These are phyloP conservation scores for Ostrea denselamellosa DNA, from an alignment of 1,140 invertebrate genomes.

Conservation along the genomic window DNA sequence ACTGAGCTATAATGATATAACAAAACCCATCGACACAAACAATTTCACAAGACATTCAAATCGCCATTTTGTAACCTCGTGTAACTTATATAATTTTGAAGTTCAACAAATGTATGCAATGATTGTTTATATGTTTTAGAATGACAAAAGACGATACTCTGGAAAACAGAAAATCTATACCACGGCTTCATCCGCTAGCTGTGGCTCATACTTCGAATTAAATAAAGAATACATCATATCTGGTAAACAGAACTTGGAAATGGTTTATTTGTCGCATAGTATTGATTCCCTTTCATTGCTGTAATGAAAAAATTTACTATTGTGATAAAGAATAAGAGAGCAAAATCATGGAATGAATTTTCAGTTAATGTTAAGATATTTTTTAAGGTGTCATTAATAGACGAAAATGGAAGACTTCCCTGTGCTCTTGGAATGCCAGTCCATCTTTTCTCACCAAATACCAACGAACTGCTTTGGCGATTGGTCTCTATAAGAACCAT, in stretches of 20 bases:
- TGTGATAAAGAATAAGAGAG: too few relatives aligned
- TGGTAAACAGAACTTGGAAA: background rate
- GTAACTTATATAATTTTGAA: too few relatives aligned
- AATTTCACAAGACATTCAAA: too few relatives aligned
- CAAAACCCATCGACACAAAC: too few relatives aligned
- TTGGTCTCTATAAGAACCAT: background rate
- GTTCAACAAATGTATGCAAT: too few relatives aligned
- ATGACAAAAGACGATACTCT: background rate
- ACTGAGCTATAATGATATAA: too few relatives aligned
- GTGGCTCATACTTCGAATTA: background rate
- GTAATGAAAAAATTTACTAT: too few relatives aligned
- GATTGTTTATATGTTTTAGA: too few relatives aligned
- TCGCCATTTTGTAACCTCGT: too few relatives aligned
- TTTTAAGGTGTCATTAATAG: background rate
- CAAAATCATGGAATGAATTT: too few relatives aligned
- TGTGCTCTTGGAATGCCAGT: background rate
- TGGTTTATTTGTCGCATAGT: background rate
- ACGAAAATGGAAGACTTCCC: background rate
- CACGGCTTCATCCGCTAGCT: background rate
- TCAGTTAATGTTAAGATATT: background rate
- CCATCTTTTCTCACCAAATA: background rate
- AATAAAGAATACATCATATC: background rate
- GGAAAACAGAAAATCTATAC: background rate
- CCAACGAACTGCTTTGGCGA: background rate
- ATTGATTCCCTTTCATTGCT: background rate